Base-by-base conservation (phyloP, 2,888 invertebrate species). In the Galeopsomyia nigrocyanea region DNA sequence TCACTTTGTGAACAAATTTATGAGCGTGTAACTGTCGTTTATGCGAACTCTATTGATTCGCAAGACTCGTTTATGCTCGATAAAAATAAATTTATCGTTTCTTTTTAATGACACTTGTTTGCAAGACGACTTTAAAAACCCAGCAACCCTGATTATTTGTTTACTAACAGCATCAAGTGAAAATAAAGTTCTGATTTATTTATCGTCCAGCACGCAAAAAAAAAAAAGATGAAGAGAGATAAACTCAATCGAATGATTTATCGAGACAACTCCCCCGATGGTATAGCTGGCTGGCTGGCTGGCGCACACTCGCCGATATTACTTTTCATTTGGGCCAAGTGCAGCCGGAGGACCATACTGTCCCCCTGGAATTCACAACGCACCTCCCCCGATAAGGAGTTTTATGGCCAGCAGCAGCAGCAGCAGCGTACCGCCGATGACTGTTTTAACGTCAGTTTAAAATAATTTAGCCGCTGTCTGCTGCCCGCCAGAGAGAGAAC, bases 311-410 rank as follows among this genome's bases (percentile, higher is more conserved):
- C 57, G 51, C 66, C 70, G 74, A 71, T 74, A 71, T 74, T 74
- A 74, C 70, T 68, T 74, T 71, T 74, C 74, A 74, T 74, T 74
- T 68, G 53, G 67, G 53, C 46, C 70, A 68, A 69, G 73, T 69
- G 68, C 64, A 56, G 21, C 56, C 14, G 22, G 61, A 57, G 55
- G 39, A 46, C 57, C 51, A 39, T 39, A 39, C 39, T 39, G 39
- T 68, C 64, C 67, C 60, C 46, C 19, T 13, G 57, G 68, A 72
- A 58, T 63, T 61, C 53, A 13, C 26, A 10, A 16, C 3, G 57
- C 50, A 5, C 26, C 31, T 31, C 31, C 3, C 26, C 5, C 60
- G 71, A 58, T 65, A 51, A 64, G 53, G 65, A 50, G 17, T 17
- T 19, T 53, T 17, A 19, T 17, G 53, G 9, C 19, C 53, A 26